Conservation (phyloP, 35 echinoderm and acorn worm genomes). For the Ptychodera flava region DNA sequence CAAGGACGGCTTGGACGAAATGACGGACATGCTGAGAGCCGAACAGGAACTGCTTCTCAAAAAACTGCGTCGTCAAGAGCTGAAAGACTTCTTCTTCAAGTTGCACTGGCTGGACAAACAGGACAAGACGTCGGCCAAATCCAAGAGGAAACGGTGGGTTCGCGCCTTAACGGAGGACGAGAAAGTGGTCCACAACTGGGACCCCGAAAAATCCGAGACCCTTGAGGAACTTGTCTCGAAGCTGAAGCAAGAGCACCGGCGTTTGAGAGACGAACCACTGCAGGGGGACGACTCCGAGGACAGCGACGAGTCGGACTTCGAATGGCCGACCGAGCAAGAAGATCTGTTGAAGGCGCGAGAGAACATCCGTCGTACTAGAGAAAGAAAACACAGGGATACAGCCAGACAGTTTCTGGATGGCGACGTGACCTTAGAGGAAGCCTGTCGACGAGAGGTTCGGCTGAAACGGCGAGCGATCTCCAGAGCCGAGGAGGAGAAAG, state of each 20-base stretch:
- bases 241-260: background rate
- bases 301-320: background rate
- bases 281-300: background rate
- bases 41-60: background rate
- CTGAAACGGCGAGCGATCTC: background rate
- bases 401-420: background rate
- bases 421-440: background rate
- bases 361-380: background rate
- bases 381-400: background rate
- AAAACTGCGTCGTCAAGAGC: background rate
- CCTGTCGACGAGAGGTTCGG: background rate
- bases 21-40: background rate
- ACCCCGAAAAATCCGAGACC: background rate
- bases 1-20: background rate
- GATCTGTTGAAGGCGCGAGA: background rate
- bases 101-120: background rate
- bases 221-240: background rate
- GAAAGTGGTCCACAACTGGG: background rate
- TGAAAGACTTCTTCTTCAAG: background rate
- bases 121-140: background rate
- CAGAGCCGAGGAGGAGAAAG: background rate
- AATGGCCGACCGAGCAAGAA: background rate
- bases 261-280: background rate
- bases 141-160: background rate
- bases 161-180: background rate